These are phyloP conservation scores for Stramonita haemastoma DNA, from an alignment of 2,888 invertebrate genomes.

Conservation along the genomic window DNA sequence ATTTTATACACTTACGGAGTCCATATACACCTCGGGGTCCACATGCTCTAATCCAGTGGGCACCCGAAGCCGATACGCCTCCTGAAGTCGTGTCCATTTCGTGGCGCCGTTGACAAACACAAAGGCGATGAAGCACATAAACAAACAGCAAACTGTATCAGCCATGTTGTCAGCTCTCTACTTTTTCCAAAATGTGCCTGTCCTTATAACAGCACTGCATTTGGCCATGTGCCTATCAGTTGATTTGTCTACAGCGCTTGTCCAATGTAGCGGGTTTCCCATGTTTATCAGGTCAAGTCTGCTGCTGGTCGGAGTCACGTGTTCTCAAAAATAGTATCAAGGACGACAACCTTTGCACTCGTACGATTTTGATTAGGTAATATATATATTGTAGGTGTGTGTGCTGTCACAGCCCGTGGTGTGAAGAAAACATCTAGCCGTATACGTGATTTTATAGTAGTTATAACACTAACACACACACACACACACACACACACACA, in stretches of 20 bases:
- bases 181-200: background rate
- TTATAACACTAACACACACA: too few species aligned
- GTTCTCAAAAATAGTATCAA: background rate
- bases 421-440: too few species aligned
- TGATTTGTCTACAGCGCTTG: background rate
- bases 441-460: too few species aligned
- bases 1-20: constrained; percentile 8
- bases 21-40: constrained; percentile 39
- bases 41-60: background rate
- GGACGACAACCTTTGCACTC: background rate
- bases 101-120: background rate
- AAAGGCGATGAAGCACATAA: background rate
- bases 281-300: background rate
- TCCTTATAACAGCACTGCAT: background rate
- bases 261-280: background rate
- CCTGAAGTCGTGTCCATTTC: background rate
- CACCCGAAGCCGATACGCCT: background rate
- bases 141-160: background rate
- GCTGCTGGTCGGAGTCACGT: background rate
- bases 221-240: background rate
- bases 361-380: background rate
- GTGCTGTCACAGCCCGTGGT: too few species aligned
- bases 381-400: too few species aligned
- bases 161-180: background rate
- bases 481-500: too few species aligned